Conservation (phyloP, 2,113 vertebrate genomes). For the Danionella cerebrum region DNA sequence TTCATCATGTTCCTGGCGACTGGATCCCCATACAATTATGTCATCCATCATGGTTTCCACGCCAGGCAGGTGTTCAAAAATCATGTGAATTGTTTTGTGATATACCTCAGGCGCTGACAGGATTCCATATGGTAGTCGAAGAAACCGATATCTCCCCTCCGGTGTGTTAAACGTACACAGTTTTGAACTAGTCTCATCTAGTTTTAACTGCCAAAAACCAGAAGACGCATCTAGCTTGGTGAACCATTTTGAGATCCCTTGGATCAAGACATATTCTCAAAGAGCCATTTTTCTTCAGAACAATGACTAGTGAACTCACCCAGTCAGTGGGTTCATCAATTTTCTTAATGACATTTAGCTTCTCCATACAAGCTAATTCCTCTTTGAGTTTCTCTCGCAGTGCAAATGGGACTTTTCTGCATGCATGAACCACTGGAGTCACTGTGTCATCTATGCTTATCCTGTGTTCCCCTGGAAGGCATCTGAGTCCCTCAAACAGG, state of each 20-base stretch:
- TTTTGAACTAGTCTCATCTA: background rate
- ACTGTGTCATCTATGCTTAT: too few species aligned
- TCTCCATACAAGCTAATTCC: conserved; percentile 3
- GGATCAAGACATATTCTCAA: conserved; percentile 27
- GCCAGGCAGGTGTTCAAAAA: conserved; percentile 18
- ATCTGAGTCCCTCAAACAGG: too few species aligned
- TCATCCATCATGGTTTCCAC: conserved; percentile 26
- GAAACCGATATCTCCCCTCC: background rate
- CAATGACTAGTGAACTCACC: conserved; percentile 5
- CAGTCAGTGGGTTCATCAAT: conserved; percentile 3
- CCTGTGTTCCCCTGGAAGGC: too few species aligned
- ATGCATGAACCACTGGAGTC: background rate
- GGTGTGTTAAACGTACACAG: background rate
- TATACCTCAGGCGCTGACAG: conserved; percentile 23
- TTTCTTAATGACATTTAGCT: background rate
- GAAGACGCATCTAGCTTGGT: conserved; percentile 12
- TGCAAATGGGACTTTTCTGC: background rate
- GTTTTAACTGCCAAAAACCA: background rate
- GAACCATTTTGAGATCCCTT: conserved; percentile 30
- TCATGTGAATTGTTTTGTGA: conserved; percentile 30
- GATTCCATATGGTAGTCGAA: background rate
- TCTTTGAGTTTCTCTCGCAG: background rate
- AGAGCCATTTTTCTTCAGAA: conserved; percentile 10
- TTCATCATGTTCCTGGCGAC: background rate
- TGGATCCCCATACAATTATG: conserved; percentile 19